phyloP scores from a whole-genome alignment of 2,113 vertebrate genomes.

The Grammomys dolichurus region DNA sequence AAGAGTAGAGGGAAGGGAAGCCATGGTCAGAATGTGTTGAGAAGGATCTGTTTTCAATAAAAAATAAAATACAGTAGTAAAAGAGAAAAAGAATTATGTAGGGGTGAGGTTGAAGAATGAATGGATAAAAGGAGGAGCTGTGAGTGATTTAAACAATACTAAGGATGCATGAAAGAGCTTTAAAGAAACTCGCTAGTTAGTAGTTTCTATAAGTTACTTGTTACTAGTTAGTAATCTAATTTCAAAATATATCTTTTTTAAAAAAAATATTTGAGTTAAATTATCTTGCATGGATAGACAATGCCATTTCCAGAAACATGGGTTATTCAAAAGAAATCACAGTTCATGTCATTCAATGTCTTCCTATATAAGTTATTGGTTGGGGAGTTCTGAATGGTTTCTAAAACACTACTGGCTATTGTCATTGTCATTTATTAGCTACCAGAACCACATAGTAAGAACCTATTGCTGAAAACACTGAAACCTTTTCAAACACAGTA shows the following conservation, averaged over 20 bases:
- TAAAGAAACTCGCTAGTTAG: background rate
- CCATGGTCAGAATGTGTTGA: background rate
- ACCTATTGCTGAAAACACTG: background rate
- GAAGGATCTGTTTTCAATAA: background rate
- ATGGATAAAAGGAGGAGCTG: background rate
- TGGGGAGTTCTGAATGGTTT: background rate
- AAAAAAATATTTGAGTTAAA: background rate
- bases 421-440: background rate
- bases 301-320: background rate
- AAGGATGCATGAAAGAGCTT: background rate
- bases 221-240: background rate
- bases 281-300: background rate
- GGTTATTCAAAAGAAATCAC: background rate
- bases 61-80: background rate
- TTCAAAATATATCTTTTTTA: background rate
- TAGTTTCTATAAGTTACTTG: background rate
- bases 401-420: background rate
- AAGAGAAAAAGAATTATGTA: background rate
- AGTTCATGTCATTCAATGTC: background rate
- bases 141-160: background rate
- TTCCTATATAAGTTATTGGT: background rate
- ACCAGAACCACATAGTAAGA: background rate
- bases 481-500: background rate
- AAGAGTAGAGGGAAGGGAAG: background rate
- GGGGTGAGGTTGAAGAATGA: background rate